Evolutionary conservation across 2,797 vertebrate genomes (phyloP), one percentile per base, ranked within the genome.

Genomic region (Scyliorhinus canicula): DNA sequence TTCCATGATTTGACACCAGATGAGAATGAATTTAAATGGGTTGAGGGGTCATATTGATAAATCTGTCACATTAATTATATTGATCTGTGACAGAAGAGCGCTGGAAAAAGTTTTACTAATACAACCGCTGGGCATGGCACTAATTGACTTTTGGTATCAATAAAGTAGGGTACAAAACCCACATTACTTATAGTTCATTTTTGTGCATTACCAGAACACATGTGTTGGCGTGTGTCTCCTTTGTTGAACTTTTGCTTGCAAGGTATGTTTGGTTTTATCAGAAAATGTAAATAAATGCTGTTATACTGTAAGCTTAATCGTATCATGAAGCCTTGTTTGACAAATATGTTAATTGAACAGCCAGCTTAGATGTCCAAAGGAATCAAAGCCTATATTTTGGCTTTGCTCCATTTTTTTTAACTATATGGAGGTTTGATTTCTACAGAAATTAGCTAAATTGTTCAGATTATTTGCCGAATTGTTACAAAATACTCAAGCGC

Each of bases 1-100:
- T 94, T 94, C 47, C 44, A 94, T 35, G 14, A 11, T 69, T 94
- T 94, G 67, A 71, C 50, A 94, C 0, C 47, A 74, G 40, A 94
- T 94, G 40, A 35, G 40, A 24, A 93, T 65, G 21, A 93, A 16
- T 11, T 69, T 57, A n/a, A 90, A 4, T 35, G 28, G 63, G 44
- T 94, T 94, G 93, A 74, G 14, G 74, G 93, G 50, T 74, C 44
- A 69, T 14, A 94, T 94, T 24, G 93, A 71, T 71, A 26, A 74
- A 50, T 94, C 65, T 94, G 67, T 94, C 93, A 94, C 93, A 94
- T 94, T 94, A 55, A 52, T 52, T 94, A 35, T 52, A 94, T 94
- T 52, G 67, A 94, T 94, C 74, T 35, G 47, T 94, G 93, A 40
- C 93, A 21, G 93, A 94, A 94, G 50, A 94, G 28, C 67, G 26